Base-by-base conservation (phyloP, 1,140 invertebrate species). In the Physella acuta region DNA sequence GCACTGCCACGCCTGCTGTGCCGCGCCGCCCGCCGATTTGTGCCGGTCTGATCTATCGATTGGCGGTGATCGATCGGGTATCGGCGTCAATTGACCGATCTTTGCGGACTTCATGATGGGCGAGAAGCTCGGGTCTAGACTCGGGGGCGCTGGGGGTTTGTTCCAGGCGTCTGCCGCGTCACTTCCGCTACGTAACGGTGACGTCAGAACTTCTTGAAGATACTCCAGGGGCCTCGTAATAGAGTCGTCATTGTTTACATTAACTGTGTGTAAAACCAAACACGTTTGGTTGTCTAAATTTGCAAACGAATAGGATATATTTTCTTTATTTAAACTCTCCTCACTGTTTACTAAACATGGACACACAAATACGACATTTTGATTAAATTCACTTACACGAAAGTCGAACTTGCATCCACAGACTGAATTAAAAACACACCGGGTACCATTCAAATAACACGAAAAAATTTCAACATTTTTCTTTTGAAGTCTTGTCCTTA, bases 61-160 rank as follows among this genome's bases (percentile, higher is more conserved):
- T 34, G 59, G 36, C 4, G 3, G 36, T 39, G 36, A 61, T 61
- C 59, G 59, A 61, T 61, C 33, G n/a, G 17, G 28, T n/a, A 44
- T 61, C n/a, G 59, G 59, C 59, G 59, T 61, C 26, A 61, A 44
- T 36, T 61, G 59, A 61, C 59, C 59, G 39, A 61, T 44, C 59
- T 61, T 61, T 8, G 59, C 59, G 3, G 59, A 34, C 36, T 61
- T 61, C 59, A 61, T 61, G 3, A 1, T 58, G 1, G 2, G 1
- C 2, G 1, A 3, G 20, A 1, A 2, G 2, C 30, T 33, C 33
- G 56, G 56, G 33, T 34, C 14, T 8, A 34, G n/a, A 34, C 24
- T 3, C 1, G 26, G 0, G 36, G 20, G 24, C 16, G 26, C 5
- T 26, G 3, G 28, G 8, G 2, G 17, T 56, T 11, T 30, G 33